Conservation (phyloP, 2,888 invertebrate genomes). For the Hypsopygia costalis region DNA sequence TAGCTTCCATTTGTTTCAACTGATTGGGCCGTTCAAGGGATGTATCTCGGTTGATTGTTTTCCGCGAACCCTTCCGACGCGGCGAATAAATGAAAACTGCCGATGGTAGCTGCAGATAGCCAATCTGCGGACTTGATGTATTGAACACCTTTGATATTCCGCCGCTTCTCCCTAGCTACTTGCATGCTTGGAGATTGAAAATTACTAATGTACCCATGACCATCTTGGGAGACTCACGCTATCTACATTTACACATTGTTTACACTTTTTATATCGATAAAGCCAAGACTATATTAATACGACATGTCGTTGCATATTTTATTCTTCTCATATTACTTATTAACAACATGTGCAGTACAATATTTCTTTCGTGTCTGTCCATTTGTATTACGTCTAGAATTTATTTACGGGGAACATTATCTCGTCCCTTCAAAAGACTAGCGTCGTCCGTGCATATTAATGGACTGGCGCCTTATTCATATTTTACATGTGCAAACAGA, state of each 20-base stretch:
- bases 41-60: slow-evolving; percentile 71
- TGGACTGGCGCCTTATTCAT: slow-evolving; percentile 62
- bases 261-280: background rate
- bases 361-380: slow-evolving; percentile 62
- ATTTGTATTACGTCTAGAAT: slow-evolving; percentile 69
- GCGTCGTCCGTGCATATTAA: slow-evolving; percentile 56
- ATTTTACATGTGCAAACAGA: slow-evolving; percentile 69
- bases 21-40: slow-evolving; percentile 67
- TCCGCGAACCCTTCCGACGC: slow-evolving; percentile 56
- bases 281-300: background rate
- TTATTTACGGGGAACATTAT: slow-evolving; percentile 72
- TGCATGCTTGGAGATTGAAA: slow-evolving; percentile 3
- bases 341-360: slow-evolving; percentile 61
- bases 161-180: slow-evolving; percentile 6
- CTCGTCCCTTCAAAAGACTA: slow-evolving; percentile 65
- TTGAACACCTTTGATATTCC: slow-evolving; percentile 27
- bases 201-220: slow-evolving; percentile 6
- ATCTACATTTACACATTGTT: background rate
- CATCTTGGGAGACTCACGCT: slow-evolving; percentile 6
- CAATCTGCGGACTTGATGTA: slow-evolving; percentile 47
- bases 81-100: slow-evolving; percentile 52
- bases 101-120: slow-evolving; percentile 47
- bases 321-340: slow-evolving; percentile 39
- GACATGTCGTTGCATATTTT: background rate
- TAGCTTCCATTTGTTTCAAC: slow-evolving; percentile 61